Conservation (phyloP, 2,113 vertebrate species). For the Columba livia region DNA sequence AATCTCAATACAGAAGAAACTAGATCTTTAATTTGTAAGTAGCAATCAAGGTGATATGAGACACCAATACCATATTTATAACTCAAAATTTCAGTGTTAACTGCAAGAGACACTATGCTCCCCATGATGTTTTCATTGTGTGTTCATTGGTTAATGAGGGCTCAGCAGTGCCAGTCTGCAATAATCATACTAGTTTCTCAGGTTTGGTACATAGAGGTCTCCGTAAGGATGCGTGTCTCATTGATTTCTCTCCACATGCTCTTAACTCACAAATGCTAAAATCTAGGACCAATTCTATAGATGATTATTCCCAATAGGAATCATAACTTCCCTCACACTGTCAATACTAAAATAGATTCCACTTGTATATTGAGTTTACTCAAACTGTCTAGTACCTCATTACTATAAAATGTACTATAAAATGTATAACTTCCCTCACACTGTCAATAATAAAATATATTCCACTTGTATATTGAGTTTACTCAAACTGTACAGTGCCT, state of each 20-base stretch:
- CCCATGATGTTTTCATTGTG: rapidly evolving
- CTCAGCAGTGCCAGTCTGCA: background rate
- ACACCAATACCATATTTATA: background rate
- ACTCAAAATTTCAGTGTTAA: background rate
- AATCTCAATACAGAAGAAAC: background rate
- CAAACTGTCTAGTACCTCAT: background rate
- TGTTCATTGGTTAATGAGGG: background rate
- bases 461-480: background rate
- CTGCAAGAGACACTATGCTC: background rate
- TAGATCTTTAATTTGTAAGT: background rate
- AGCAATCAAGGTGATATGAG: background rate
- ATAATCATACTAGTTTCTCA: background rate
- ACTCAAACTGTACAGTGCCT: background rate
- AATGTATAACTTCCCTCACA: background rate
- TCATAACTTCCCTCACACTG: background rate
- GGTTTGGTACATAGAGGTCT: background rate
- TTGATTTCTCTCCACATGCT: background rate
- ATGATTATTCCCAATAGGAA: background rate
- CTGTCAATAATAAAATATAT: background rate
- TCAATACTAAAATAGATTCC: background rate
- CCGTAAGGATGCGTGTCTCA: background rate
- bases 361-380: background rate
- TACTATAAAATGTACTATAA: background rate
- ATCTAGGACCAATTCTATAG: background rate
- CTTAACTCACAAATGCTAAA: background rate